These are phyloP conservation scores for Holcopasites calliopsidis DNA, from an alignment of 1,140 invertebrate genomes.

Conservation along the genomic window DNA sequence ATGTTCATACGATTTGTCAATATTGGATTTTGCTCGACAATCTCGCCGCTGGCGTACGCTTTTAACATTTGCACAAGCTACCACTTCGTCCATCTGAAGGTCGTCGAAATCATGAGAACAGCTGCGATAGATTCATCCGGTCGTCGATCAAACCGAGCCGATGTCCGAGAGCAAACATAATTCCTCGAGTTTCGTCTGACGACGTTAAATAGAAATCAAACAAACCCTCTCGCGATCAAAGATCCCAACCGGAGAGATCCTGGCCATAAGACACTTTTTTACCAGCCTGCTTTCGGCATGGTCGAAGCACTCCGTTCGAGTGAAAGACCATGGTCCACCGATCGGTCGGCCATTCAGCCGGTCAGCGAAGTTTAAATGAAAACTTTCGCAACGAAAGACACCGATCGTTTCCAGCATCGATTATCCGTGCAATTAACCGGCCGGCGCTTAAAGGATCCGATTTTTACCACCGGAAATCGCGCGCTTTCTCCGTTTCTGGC, in stretches of 20 bases:
- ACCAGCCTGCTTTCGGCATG: not conserved
- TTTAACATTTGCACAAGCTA: not conserved
- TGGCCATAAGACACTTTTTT: not conserved
- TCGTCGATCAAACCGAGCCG: too few relatives aligned
- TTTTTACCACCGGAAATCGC: conserved; percentile 12
- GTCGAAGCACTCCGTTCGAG: conserved; percentile 21
- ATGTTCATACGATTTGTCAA: not conserved
- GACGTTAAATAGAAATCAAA: conserved; percentile 3
- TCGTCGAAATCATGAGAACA: not conserved
- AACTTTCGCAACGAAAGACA: conserved; percentile 45
- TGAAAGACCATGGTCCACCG: conserved; percentile 44
- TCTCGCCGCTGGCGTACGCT: too few relatives aligned
- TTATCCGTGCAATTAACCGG: not conserved
- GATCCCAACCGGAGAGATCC: not conserved
- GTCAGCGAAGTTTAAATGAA: not conserved
- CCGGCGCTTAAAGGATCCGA: not conserved
- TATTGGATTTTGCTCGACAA: not conserved
- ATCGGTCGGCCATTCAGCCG: conserved; percentile 9
- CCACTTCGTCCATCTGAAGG: too few relatives aligned
- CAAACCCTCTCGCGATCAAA: not conserved
- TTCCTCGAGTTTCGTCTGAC: not conserved
- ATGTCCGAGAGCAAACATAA: not conserved
- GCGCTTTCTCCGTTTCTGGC: conserved; percentile 28
- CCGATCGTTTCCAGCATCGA: not conserved
- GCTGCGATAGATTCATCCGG: too few relatives aligned